Base-by-base conservation (phyloP, 2,113 vertebrate species). In the Nymphicus hollandicus region DNA sequence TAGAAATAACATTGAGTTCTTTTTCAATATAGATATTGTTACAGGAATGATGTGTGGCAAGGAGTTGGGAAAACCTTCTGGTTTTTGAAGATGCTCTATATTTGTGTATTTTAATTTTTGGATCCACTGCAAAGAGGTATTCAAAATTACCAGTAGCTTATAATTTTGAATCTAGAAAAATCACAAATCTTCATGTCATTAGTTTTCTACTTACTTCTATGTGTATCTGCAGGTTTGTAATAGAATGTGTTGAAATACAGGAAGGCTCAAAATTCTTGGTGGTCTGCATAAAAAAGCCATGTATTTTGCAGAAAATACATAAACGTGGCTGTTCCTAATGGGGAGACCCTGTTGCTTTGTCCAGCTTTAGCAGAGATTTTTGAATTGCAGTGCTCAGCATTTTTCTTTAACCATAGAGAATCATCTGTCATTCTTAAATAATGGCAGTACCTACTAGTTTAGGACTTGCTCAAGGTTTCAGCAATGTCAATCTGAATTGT, bases 351-450 rank as follows among this genome's bases (percentile, higher is more conserved):
- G 1, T 80, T 78, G 68, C 82, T 83, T 44, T 28, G 19, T 71
- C 39, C 43, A 44, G 2, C 68, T 83, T 55, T 3, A 80, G 46
- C 50, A 83, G 68, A 69, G 74, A 14, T 43, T 41, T 89, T 71
- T 72, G 71, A 86, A 53, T 46, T 91, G 85, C 76, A 81, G 60
- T 29, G 60, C 87, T 96, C 91, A 91, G 95, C 89, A 71, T 11
- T 66, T 88, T 82, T 53, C 46, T 83, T 80, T 39, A 61, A 52
- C 74, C 39, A 25, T 0, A 25, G 85, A 86, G 50, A 82, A 71
- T 88, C 74, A 47, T 83, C 60, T 86, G 91, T 96, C 93, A 91
- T 70, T 96, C 94, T 81, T 88, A 88, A 89, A 65, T 89, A 89
- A 88, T 71, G 82, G 4, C 76, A 47, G 18, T 78, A 55, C 64